These are phyloP conservation scores for Spatulosminthurus flaviceps DNA, from an alignment of 2,888 invertebrate genomes.

Conservation along the genomic window DNA sequence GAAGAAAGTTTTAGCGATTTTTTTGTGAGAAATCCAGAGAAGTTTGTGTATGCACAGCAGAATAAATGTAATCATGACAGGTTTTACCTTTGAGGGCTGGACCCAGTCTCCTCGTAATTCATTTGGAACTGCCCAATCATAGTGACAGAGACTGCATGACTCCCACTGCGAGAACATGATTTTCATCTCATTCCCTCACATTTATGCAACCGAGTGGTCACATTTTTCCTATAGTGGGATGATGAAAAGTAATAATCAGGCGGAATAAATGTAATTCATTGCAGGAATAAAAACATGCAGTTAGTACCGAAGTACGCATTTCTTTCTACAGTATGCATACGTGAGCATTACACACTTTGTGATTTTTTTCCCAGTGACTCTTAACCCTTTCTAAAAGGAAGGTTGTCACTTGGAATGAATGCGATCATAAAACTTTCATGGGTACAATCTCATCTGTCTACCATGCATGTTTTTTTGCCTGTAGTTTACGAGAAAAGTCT, in stretches of 20 bases:
- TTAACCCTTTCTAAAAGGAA: background rate
- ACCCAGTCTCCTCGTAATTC: background rate
- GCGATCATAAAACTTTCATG: conserved; percentile 9
- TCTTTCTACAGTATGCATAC: no score
- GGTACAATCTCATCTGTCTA: background rate
- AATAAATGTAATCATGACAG: background rate
- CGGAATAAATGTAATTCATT: conserved; percentile 8
- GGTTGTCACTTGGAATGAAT: conserved; percentile 18
- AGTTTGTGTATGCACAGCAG: no score
- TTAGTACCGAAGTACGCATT: no score
- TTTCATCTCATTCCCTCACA: conserved; percentile 14
- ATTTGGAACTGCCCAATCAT: background rate
- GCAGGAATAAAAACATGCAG: background rate
- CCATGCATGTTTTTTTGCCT: background rate
- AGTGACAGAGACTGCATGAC: background rate
- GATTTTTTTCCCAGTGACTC: background rate
- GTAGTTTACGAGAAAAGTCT: background rate
- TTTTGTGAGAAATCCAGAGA: no score
- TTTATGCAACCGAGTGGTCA: conserved; percentile 13
- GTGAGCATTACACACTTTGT: background rate
- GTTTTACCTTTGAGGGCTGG: background rate
- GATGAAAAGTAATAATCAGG: conserved; percentile 13
- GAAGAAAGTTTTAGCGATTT: no score
- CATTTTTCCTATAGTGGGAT: background rate
- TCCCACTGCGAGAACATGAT: conserved; percentile 9